These are phyloP conservation scores for Varanus komodoensis DNA, from an alignment of 2,113 vertebrate genomes.

Conservation along the genomic window DNA sequence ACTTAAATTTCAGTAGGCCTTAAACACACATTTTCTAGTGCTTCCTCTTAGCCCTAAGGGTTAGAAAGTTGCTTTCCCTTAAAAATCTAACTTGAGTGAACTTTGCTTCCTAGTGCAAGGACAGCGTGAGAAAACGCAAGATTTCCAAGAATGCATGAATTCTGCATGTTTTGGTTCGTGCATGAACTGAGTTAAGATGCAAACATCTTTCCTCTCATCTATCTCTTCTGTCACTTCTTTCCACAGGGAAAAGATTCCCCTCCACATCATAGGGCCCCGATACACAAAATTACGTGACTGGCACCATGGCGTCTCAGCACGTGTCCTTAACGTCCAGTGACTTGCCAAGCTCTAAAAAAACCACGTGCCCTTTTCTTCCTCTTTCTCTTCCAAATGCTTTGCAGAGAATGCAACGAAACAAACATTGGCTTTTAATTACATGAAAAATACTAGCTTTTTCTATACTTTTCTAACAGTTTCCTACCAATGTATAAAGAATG, in stretches of 20 bases:
- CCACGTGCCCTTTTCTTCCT: conserved; percentile 61
- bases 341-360: conserved; percentile 66
- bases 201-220: conserved; percentile 67
- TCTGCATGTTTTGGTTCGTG: conserved; percentile 68
- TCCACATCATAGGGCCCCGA: conserved; percentile 91
- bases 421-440: conserved; percentile 44
- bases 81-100: not conserved
- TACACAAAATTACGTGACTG: conserved; percentile 97
- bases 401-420: conserved; percentile 44
- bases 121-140: not conserved
- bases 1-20: not conserved
- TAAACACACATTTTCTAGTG: not conserved
- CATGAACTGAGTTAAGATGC: conserved; percentile 53
- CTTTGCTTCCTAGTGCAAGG: not conserved
- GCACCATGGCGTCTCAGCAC: conserved; percentile 98
- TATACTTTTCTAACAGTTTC: conserved; percentile 76
- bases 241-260: conserved; percentile 88
- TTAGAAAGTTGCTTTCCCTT: not conserved
- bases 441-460: conserved; percentile 75
- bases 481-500: conserved; percentile 69
- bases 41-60: not conserved
- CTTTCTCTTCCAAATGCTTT: conserved; percentile 71
- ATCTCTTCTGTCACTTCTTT: conserved; percentile 78
- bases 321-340: conserved; percentile 97
- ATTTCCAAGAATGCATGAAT: conserved; percentile 64